Percentiles rank a stretch among this genome's conserved stretches.
phyloP scores from a whole-genome alignment of 2,797 vertebrate species.

The Callimico goeldii region DNA sequence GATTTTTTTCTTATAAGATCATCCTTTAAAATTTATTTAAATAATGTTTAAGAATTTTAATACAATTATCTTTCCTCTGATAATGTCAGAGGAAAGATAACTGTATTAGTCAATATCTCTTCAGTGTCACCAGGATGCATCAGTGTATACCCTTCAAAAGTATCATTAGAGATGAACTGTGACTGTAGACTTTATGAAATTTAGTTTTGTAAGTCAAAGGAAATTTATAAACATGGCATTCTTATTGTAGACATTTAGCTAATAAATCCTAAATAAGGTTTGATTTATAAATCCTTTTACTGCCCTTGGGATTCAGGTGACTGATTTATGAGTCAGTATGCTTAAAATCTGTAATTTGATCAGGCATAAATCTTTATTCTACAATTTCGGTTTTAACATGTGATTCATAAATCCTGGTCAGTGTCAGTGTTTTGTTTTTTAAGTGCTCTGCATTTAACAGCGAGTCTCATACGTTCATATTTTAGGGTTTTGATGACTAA shows the following conservation, averaged over 20 bases:
- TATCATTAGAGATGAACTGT: neutral
- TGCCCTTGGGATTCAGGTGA: conserved; percentile 55
- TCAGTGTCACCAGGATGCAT: neutral
- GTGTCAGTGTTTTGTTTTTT: neutral
- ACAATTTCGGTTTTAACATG: conserved; percentile 62
- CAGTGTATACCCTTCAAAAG: neutral
- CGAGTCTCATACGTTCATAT: neutral
- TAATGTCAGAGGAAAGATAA: neutral
- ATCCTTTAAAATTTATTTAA: neutral
- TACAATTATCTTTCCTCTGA: neutral
- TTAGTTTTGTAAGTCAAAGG: conserved; percentile 48
- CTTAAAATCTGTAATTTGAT: conserved; percentile 70
- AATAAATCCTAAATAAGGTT: conserved; percentile 76
- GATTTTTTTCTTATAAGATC: conserved; percentile 5
- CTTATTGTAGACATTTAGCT: conserved; percentile 63
- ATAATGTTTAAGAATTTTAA: conserved; percentile 4
- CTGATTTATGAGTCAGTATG: conserved; percentile 72
- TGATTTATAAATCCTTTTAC: conserved; percentile 77
- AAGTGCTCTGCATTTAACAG: neutral
- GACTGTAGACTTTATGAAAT: conserved; percentile 20
- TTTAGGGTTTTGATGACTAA: neutral
- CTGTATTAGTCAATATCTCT: neutral
- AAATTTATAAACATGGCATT: conserved; percentile 72
- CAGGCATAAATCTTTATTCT: conserved; percentile 61
- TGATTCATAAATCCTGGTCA: conserved; percentile 63